Evolutionary conservation across 2,797 vertebrate species (phyloP), one percentile per base, ranked within the genome.

Genomic region (Furcifer pardalis): DNA sequence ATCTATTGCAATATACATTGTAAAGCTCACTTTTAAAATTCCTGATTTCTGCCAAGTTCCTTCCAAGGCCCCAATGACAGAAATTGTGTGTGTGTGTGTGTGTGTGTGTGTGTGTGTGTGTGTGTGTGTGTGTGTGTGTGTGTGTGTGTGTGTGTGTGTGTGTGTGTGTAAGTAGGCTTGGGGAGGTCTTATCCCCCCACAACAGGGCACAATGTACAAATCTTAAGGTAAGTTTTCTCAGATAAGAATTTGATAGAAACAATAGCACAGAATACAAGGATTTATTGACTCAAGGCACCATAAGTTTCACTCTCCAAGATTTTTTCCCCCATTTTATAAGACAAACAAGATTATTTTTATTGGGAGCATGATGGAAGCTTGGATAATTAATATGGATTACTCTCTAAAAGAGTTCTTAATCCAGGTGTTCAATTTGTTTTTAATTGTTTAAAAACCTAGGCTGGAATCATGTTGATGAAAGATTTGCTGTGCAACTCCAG

Each of bases 11-110:
- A 19, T 49, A 49, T 21, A 40, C 32, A 83, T 12, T 68, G 30
- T 40, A 89, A 84, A 5, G 8, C 76, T 62, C 25, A 82, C 13
- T 79, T 85, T 40, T 52, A 82, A 83, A 46, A 4, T 10, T 81
- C 72, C 56, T 19, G 0, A 0, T 77, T 89, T 77, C 46, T 85
- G 40, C 17, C 4, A 73, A 27, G 83, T 10, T 66, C 12, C n/a
- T 77, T 65, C 84, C 46, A 35, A 63, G 32, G 35, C 82, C 30
- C 87, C 49, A 19, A 56, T 56, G 52, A 52, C 49, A 27, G 79
- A 63, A 83, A 27, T n/a, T n/a, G n/a, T n/a, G n/a, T n/a, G n/a
- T n/a, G n/a, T n/a, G n/a, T n/a, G n/a, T 21, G 27, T 49, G 73
- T 21, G n/a, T n/a, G n/a, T n/a, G n/a, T n/a, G n/a, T n/a, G n/a